These are phyloP conservation scores for Homalodisca vitripennis DNA, from an alignment of 1,140 invertebrate species.

Conservation along the genomic window DNA sequence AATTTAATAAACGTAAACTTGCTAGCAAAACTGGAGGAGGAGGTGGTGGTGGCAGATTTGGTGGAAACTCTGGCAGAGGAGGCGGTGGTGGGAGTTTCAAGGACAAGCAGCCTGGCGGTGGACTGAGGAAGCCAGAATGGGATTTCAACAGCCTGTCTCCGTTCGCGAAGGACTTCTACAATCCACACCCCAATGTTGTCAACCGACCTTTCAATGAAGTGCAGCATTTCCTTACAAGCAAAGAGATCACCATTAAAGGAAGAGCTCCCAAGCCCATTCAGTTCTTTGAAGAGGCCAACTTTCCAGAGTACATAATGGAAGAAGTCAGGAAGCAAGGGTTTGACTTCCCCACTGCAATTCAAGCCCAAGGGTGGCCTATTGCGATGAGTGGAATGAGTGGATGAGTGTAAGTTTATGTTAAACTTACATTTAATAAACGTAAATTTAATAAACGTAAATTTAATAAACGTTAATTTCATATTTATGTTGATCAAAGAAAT, in stretches of 20 bases:
- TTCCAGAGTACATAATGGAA: conserved; percentile 74
- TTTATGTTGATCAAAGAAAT: neutral
- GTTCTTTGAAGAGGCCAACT: conserved; percentile 75
- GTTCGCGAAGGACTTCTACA: conserved; percentile 64
- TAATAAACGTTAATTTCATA: no score
- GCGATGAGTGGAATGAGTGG: conserved; percentile 75
- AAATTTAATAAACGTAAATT: no score
- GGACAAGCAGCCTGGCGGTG: conserved; percentile 55
- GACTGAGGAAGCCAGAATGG: conserved; percentile 57
- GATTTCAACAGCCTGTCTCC: conserved; percentile 52
- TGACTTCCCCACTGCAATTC: conserved; percentile 75
- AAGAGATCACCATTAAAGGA: conserved; percentile 83
- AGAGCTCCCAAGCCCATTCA: conserved; percentile 72
- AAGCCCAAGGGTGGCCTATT: conserved; percentile 79
- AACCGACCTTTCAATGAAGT: conserved; percentile 68
- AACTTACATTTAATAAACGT: no score
- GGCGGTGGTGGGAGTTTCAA: conserved; percentile 33
- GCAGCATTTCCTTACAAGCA: conserved; percentile 66
- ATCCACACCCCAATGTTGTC: conserved; percentile 52
- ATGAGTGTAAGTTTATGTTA: no score
- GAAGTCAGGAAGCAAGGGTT: conserved; percentile 70
- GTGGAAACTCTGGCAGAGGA: conserved; percentile 30
- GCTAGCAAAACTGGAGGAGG: no score
- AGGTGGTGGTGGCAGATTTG: neutral
- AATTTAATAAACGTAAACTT: neutral